A percentile compares a stretch with the other conserved stretches of the same genome.
phyloP scores from a whole-genome alignment of 2,113 vertebrate species.

The Ciconia stormi region DNA sequence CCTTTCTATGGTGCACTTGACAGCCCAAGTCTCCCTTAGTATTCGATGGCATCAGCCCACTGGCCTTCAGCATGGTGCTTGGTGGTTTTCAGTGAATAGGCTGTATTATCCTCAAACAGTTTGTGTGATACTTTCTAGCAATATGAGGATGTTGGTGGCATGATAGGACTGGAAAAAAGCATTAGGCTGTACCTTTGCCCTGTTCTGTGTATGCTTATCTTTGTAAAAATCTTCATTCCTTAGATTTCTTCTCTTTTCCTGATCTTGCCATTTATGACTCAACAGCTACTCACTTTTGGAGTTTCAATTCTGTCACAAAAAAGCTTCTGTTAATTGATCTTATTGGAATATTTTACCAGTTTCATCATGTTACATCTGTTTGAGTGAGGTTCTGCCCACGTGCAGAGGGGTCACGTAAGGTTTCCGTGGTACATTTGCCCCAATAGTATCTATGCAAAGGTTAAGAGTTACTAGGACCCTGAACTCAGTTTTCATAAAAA shows the following conservation, averaged over 20 bases:
- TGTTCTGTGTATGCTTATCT: neutral
- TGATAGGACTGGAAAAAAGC: neutral
- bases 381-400: neutral
- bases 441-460: neutral
- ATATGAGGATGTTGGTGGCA: neutral
- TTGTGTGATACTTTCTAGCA: neutral
- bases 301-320: neutral
- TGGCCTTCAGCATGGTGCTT: neutral
- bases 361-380: neutral
- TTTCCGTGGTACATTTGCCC: neutral
- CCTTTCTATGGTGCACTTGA: neutral
- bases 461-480: neutral
- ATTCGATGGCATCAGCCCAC: neutral
- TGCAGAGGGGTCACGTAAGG: fast-evolving
- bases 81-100: neutral
- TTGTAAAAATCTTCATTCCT: neutral
- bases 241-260: neutral
- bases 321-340: neutral
- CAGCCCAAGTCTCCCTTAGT: neutral
- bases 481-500: neutral
- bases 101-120: neutral
- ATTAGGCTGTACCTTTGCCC: neutral
- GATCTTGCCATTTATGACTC: neutral
- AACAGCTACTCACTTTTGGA: neutral
- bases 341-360: neutral